These are phyloP conservation scores for honey bee (Apis mellifera) DNA, from an alignment of 1,140 invertebrate species.

Conservation along the genomic window Amel_HAv3.1 CM009933.2:1368501-1369000, in stretches of 20 bases:
- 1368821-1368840: constrained; percentile 8
- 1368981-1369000: background rate
- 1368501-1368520: constrained; percentile 68
- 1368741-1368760: background rate
- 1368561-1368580: constrained; percentile 68
- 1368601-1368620: constrained; percentile 52
- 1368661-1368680: constrained; percentile 18
- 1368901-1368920: constrained; percentile 24
- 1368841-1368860: background rate
- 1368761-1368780: constrained; percentile 4
- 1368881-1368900: constrained; percentile 17
- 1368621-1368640: constrained; percentile 18
- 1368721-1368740: background rate
- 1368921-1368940: constrained; percentile 8
- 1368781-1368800: background rate
- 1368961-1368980: background rate
- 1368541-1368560: constrained; percentile 67
- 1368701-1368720: background rate
- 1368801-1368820: constrained; percentile 10
- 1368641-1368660: background rate
- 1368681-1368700: background rate
- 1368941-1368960: constrained; percentile 6
- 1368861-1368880: background rate
- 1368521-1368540: constrained; percentile 74
- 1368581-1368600: constrained; percentile 69